These are phyloP conservation scores for Enteromius anoplus DNA, from an alignment of 2,797 vertebrate genomes.

Conservation along the genomic window DNA sequence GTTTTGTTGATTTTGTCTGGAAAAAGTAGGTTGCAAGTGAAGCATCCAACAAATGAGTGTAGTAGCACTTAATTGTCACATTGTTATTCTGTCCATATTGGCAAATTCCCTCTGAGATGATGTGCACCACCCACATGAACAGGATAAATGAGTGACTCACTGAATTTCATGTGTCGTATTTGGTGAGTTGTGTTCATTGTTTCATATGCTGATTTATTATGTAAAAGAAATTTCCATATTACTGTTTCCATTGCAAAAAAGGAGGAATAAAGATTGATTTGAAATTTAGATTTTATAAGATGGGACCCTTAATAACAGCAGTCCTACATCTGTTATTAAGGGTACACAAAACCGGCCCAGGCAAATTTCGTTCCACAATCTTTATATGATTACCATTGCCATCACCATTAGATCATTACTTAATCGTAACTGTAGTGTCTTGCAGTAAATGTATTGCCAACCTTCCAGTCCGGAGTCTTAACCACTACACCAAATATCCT, in stretches of 20 bases:
- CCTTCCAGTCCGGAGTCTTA: neutral
- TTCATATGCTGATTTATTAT: conserved; percentile 40
- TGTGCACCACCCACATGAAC: conserved; percentile 56
- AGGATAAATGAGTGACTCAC: conserved; percentile 53
- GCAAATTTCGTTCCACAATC: neutral
- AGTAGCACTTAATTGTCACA: conserved; percentile 62
- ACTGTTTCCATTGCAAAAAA: neutral
- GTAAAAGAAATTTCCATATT: conserved; percentile 3
- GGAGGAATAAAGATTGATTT: neutral
- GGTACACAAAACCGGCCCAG: neutral
- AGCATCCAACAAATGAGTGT: conserved; percentile 51
- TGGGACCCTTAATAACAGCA: neutral
- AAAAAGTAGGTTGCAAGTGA: conserved; percentile 45
- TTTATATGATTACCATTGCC: neutral
- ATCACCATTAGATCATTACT: neutral
- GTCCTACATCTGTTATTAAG: neutral
- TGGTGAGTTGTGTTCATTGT: conserved; percentile 40
- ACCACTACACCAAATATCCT: neutral
- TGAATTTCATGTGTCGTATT: conserved; percentile 39
- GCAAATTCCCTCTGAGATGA: conserved; percentile 54
- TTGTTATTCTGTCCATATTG: conserved; percentile 55
- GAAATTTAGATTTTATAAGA: conserved; percentile 5
- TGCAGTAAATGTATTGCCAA: neutral
- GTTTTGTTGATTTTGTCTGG: conserved; percentile 50
- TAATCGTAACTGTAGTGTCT: neutral